Evolutionary conservation across 2,797 vertebrate species (phyloP), one percentile per base, ranked within the genome.

Genomic region (Ciconia nigra): DNA sequence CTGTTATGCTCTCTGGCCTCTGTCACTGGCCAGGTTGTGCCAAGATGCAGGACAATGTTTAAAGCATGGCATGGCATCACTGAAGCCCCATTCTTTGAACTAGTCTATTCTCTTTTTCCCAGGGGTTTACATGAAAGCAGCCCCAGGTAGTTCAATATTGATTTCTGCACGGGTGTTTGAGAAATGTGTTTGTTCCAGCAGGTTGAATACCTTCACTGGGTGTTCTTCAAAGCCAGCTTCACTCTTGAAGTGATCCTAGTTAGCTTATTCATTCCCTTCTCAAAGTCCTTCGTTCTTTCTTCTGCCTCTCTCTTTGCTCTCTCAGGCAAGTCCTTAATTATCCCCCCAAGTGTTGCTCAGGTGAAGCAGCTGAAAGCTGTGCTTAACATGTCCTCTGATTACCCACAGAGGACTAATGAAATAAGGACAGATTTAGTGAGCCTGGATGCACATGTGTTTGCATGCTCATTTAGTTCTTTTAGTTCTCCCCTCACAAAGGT

Each of bases 171-270:
- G 17, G 74, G 84, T 52, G 51, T 77, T 90, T 80, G 59, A 84
- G 74, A 78, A 93, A 95, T 29, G 52, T 33, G 7, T 59, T 70
- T 39, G 10, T 93, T 81, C 71, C 91, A 96, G 73, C 31, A 95
- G 41, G 42, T 66, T 54, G 93, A 91, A 91, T 84, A 85, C 61
- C 89, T 96, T 88, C 61, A 87, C 71, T 44, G 89, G 59, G 51
- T 78, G 69, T 71, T 98, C 96, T 96, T 96, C 95, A 97, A 97
- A 96, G 85, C 65, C 83, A 91, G 0, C 35, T 94, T 96, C 73
- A 80, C 74, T 96, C 86, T 94, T 94, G 94, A 97, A 96, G 67
- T 76, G 62, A 78, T 93, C 69, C 79, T 66, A 81, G 90, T 82
- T 87, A 95, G 49, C 44, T 93, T 93, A 66, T 76, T 93, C 87